Conservation (phyloP, 2,888 invertebrate genomes). For the Clunio marinus region DNA sequence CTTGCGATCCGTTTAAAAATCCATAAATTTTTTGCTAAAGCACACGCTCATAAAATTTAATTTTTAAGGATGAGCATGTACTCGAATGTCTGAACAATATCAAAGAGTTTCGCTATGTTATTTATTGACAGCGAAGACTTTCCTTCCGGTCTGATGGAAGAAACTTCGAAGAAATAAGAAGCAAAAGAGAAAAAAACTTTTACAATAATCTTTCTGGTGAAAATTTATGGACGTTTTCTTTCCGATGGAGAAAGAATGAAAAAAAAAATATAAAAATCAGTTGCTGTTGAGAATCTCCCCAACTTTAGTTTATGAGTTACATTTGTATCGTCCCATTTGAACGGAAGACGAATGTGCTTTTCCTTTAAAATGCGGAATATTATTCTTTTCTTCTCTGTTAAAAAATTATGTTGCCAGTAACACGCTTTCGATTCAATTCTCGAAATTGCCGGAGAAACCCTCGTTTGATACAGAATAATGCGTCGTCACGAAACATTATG, state of each 20-base stretch:
- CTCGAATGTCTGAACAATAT: neutral
- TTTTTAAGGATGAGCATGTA: conserved; percentile 34
- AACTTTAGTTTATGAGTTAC: neutral
- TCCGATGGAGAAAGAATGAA: neutral
- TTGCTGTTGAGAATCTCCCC: neutral
- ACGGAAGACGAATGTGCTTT: neutral
- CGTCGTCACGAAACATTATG: conserved; percentile 19
- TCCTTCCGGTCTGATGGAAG: too few species aligned
- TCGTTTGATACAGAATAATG: neutral
- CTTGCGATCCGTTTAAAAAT: conserved; percentile 30
- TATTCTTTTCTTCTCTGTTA: neutral
- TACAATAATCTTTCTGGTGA: neutral
- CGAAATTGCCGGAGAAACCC: conserved; percentile 7
- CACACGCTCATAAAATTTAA: conserved; percentile 31
- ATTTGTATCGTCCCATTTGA: neutral
- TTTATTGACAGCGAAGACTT: neutral
- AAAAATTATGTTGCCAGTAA: neutral
- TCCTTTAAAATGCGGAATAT: neutral
- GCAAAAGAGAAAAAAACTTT: too few species aligned
- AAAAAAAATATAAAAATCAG: neutral
- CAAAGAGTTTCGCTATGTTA: neutral
- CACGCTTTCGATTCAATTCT: conserved; percentile 17
- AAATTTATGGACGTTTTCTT: neutral
- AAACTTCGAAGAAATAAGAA: too few species aligned
- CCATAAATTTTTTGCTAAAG: conserved; percentile 20